These are phyloP conservation scores for Callyntrura sp. DNA, from an alignment of 2,888 invertebrate species.

Conservation along the genomic window DNA sequence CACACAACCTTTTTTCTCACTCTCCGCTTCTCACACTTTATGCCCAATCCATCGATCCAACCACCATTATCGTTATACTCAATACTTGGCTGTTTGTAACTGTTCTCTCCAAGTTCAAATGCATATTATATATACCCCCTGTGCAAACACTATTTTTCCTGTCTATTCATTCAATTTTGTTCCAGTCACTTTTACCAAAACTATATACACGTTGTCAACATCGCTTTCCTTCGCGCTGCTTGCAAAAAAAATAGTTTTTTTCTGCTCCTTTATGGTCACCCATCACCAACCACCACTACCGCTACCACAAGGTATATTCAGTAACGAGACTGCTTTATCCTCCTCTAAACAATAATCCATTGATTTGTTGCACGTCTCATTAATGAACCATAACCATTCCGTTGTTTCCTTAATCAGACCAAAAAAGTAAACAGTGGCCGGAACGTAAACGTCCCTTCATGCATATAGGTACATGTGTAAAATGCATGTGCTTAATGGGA, in stretches of 20 bases:
- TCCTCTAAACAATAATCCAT: conserved; percentile 52
- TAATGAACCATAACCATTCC: conserved; percentile 68
- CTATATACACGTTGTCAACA: neutral
- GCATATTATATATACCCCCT: neutral
- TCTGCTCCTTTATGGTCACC: conserved; percentile 11
- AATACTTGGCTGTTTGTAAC: neutral
- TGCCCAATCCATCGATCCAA: conserved; percentile 41
- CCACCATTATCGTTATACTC: conserved; percentile 33
- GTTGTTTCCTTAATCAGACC: conserved; percentile 62
- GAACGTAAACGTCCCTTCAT: neutral
- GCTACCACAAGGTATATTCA: conserved; percentile 8
- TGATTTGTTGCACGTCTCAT: conserved; percentile 76
- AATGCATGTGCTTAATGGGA: conserved; percentile 53
- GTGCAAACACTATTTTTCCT: neutral
- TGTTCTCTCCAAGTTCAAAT: neutral
- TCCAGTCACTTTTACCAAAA: neutral
- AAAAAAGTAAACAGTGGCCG: conserved; percentile 39
- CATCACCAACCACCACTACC: conserved; percentile 22
- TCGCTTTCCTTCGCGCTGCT: neutral
- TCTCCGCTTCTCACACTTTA: neutral
- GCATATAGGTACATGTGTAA: conserved; percentile 21
- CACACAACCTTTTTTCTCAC: neutral
- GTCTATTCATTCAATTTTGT: conserved; percentile 14
- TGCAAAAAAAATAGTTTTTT: conserved; percentile 27
- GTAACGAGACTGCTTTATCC: conserved; percentile 21